phyloP scores from a whole-genome alignment of 2,888 invertebrate species.

The Leuctra nigra region DNA sequence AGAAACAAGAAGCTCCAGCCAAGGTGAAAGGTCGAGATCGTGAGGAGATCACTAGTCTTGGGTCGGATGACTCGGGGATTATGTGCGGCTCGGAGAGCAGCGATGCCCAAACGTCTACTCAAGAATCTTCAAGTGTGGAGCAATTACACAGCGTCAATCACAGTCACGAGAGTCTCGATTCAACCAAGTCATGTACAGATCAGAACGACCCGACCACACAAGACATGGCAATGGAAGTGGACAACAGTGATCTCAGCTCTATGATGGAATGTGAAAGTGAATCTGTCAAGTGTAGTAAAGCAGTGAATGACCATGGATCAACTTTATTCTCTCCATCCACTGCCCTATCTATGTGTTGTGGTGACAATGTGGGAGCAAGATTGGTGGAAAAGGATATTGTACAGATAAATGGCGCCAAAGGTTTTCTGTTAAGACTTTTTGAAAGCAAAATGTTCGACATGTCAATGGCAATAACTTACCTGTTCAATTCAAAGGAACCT shows the following conservation, averaged over 20 bases:
- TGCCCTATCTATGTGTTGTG: conserved; percentile 19
- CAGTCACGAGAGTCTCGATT: conserved; percentile 69
- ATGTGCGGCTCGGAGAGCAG: conserved; percentile 51
- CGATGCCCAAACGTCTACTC: conserved; percentile 39
- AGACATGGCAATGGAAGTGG: conserved; percentile 10
- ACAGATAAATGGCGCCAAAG: conserved; percentile 43
- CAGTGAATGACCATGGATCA: background rate
- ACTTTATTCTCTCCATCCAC: background rate
- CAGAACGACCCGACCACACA: background rate
- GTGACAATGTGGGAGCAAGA: conserved; percentile 15
- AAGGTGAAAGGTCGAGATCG: conserved; percentile 39
- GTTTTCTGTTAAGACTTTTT: conserved; percentile 79
- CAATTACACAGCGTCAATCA: conserved; percentile 45
- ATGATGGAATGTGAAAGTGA: background rate
- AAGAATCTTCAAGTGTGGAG: conserved; percentile 48
- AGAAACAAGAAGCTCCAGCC: conserved; percentile 36
- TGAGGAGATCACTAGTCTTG: conserved; percentile 54
- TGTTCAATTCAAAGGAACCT: conserved; percentile 96
- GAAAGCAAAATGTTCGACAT: conserved; percentile 98
- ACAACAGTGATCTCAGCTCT: background rate
- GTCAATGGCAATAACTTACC: conserved; percentile 96
- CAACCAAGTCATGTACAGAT: conserved; percentile 39
- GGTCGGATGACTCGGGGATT: conserved; percentile 77
- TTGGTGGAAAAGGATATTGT: conserved; percentile 19
- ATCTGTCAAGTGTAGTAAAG: background rate